phyloP scores from a whole-genome alignment of 2,113 vertebrate genomes.

The Indicator maculatus region DNA sequence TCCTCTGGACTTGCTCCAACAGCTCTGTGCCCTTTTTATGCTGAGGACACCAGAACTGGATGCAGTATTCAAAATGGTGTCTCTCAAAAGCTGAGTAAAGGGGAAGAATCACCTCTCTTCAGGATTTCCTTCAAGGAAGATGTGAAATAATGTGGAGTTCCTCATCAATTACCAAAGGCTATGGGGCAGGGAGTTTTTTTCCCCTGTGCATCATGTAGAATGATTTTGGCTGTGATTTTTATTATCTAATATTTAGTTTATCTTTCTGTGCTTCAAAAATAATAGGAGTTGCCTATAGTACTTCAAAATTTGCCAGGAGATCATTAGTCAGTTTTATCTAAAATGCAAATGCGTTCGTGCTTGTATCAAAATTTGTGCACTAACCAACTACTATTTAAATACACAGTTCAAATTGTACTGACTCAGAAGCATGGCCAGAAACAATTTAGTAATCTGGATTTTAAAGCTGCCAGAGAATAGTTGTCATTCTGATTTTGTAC shows the following conservation, averaged over 20 bases:
- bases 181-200: not conserved
- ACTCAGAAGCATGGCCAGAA: slow-evolving; percentile 4
- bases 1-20: no score
- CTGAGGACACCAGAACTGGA: no score
- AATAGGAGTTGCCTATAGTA: not conserved
- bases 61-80: no score
- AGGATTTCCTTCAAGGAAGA: not conserved
- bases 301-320: not conserved
- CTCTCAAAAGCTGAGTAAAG: no score
- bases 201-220: not conserved
- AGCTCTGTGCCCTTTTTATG: no score
- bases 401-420: slow-evolving; percentile 3
- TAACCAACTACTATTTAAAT: not conserved
- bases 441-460: slow-evolving; percentile 13
- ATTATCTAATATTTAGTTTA: not conserved
- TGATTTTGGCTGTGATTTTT: not conserved
- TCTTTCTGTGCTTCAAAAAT: not conserved
- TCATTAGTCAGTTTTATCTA: not conserved
- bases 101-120: not conserved
- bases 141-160: not conserved
- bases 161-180: not conserved
- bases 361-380: not conserved
- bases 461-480: not conserved
- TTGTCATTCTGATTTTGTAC: not conserved
- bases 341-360: not conserved